Conservation (phyloP, 2,797 vertebrate genomes). For the Microctenopoma stevenorrisi region DNA sequence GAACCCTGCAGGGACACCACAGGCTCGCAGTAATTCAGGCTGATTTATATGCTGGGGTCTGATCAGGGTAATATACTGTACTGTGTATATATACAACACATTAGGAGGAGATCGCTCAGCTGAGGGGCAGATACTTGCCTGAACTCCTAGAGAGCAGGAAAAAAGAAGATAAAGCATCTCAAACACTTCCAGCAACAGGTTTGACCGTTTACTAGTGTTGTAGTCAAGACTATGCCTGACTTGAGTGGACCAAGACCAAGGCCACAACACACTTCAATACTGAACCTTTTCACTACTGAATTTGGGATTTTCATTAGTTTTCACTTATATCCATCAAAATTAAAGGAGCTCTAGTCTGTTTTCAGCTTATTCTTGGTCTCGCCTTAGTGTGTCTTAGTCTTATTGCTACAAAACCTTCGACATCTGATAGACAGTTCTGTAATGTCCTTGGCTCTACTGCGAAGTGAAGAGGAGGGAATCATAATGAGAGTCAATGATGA, state of each 20-base stretch:
- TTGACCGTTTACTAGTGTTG: no score
- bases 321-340: no score
- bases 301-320: no score
- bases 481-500: slow-evolving; percentile 1
- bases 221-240: no score
- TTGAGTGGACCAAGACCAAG: no score
- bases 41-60: slow-evolving; percentile 6
- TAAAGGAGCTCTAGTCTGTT: no score
- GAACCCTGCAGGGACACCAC: slow-evolving; percentile 6
- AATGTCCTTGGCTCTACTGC: background rate
- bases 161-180: no score
- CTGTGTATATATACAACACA: background rate
- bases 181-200: no score
- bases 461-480: slow-evolving; percentile 9
- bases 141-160: background rate
- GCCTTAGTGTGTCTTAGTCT: no score
- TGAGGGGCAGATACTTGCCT: background rate
- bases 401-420: background rate
- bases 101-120: background rate
- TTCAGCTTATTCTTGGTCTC: no score
- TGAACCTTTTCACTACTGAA: no score
- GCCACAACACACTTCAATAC: no score
- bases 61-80: background rate
- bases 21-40: slow-evolving; percentile 16
- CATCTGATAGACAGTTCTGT: background rate